These are phyloP conservation scores for Papilio gigon DNA, from an alignment of 2,888 invertebrate species.

Conservation along the genomic window DNA sequence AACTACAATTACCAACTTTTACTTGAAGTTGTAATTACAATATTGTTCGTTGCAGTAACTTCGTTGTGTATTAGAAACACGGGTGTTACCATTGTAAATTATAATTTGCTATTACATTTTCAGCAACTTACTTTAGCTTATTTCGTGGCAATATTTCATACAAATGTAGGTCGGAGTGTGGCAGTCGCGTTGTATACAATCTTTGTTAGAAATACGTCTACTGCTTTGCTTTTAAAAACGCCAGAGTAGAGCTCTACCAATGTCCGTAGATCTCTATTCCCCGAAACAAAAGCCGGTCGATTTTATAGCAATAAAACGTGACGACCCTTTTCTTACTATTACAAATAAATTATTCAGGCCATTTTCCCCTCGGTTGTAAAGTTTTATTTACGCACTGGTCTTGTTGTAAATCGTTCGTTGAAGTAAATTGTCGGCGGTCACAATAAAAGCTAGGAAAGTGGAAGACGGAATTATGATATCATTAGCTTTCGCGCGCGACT, in stretches of 20 bases:
- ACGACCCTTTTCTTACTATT: slow-evolving; percentile 37
- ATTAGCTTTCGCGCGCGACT: too few relatives aligned
- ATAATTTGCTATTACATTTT: slow-evolving; percentile 30
- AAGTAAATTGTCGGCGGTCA: slow-evolving; percentile 46
- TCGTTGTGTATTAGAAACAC: slow-evolving; percentile 22
- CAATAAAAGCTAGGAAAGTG: slow-evolving; percentile 42
- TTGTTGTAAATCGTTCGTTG: slow-evolving; percentile 44
- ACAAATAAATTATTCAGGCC: slow-evolving; percentile 42
- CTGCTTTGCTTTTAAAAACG: neutral
- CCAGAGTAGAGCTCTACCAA: neutral
- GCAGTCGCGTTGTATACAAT: neutral
- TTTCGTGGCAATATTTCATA: slow-evolving; percentile 15
- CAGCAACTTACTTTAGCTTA: slow-evolving; percentile 16
- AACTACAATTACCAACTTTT: neutral
- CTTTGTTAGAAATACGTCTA: neutral
- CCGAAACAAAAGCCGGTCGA: slow-evolving; percentile 30
- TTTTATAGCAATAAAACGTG: slow-evolving; percentile 39
- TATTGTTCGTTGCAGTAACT: slow-evolving; percentile 5
- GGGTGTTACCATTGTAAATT: slow-evolving; percentile 21
- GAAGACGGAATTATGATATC: slow-evolving; percentile 8
- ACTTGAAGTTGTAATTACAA: slow-evolving; percentile 7
- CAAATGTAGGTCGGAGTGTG: slow-evolving; percentile 18
- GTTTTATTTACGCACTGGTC: slow-evolving; percentile 39
- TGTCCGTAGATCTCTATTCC: slow-evolving; percentile 3
- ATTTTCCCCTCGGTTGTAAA: slow-evolving; percentile 41